Conservation (phyloP, 2,797 vertebrate species). For the Sparidentex hasta region DNA sequence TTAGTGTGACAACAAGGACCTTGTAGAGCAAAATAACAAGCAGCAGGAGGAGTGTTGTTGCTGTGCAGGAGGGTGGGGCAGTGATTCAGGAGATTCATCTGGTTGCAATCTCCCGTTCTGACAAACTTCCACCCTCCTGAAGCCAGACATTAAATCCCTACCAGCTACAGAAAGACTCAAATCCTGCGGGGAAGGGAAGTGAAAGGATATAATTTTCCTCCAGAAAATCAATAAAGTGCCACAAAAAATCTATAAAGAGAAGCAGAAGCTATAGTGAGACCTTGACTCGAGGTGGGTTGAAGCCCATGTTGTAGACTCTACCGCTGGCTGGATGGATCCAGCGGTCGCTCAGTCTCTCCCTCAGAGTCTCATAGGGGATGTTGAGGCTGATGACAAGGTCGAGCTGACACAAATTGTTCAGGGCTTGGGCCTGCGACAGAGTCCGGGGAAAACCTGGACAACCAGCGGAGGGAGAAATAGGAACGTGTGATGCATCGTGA, state of each 20-base stretch:
- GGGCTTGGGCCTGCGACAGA: conserved; percentile 88
- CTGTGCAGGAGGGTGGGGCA: background rate
- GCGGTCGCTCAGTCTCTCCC: conserved; percentile 91
- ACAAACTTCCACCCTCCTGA: conserved; percentile 6
- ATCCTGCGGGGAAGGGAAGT: background rate
- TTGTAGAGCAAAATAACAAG: background rate
- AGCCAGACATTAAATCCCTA: conserved; percentile 12
- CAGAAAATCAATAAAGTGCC: background rate
- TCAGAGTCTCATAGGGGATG: conserved; percentile 94
- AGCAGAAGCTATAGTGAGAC: conserved; percentile 70
- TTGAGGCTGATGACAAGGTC: conserved; percentile 95
- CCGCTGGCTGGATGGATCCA: conserved; percentile 93
- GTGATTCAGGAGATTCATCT: background rate
- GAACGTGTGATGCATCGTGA: background rate
- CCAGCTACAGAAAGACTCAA: conserved; percentile 11
- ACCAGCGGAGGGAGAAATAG: background rate
- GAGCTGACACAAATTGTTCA: conserved; percentile 89
- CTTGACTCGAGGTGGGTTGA: conserved; percentile 91
- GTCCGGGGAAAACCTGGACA: conserved; percentile 93
- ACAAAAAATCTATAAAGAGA: background rate
- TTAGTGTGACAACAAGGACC: background rate
- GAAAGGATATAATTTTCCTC: background rate
- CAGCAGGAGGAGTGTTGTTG: conserved; percentile 1
- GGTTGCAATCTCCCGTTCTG: conserved; percentile 1
- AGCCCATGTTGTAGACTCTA: conserved; percentile 96